Base-by-base conservation (phyloP, 2,888 invertebrate species). In the Ditylenchus weischeri region DNA sequence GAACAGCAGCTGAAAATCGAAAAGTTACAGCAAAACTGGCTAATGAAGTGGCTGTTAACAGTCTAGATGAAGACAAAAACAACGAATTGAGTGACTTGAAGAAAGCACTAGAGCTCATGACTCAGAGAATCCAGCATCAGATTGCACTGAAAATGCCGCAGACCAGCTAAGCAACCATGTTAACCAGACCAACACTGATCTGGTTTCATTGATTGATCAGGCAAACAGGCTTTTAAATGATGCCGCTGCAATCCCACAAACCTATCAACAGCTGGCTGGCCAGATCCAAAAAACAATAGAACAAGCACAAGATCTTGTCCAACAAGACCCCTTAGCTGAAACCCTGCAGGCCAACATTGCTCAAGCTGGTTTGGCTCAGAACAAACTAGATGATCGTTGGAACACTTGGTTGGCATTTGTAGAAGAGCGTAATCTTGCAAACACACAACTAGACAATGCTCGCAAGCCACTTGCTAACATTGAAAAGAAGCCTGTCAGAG, bases 391-490 rank as follows among this genome's bases (percentile, higher is more conserved):
- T n/a, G 57, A 70, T 29, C 50, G 57, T 11, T 49, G 59, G 58
- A 49, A 60, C 21, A 29, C 35, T 29, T 69, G 69, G 69, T 21
- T 8, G 29, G n/a, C 50, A 51, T 79, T 79, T 54, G 70, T 75
- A 8, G 66, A 65, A 3, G 68, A 71, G 38, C 75, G 75, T 19
- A 76, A 78, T 48, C 65, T 66, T 11, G 71, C 75, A 21, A 75
- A 74, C 57, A 43, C n/a, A 6, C 48, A 65, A 48, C 36, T 70
- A 43, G 70, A 70, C 29, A 57, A 50, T 36, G 58, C 36, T 43
- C 50, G 72, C 29, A 38, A 48, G 50, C 62, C 10, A 18, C 23
- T 72, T 19, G 50, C 18, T 21, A 50, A 19, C 21, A 21, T 50
- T 18, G 50, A 50, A 21, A 50, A 50, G 50, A 50, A 50, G 21